phyloP scores from a whole-genome alignment of 2,888 invertebrate genomes.

The Patella depressa region DNA sequence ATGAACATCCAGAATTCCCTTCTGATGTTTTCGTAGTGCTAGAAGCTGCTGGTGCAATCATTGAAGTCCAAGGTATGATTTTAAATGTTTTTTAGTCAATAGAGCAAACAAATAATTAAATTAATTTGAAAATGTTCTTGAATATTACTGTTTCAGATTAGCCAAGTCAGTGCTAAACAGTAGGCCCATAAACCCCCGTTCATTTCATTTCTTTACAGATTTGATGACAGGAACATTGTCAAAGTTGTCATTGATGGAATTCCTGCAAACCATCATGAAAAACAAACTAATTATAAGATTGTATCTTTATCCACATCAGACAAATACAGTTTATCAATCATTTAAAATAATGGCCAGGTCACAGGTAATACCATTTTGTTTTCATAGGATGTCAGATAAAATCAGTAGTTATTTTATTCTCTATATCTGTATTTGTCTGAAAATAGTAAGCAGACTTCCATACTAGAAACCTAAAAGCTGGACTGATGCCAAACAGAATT shows the following conservation, averaged over 20 bases:
- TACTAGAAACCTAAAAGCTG: background rate
- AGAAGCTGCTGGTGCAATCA: conserved; percentile 50
- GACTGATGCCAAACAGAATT: background rate
- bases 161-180: too few species aligned
- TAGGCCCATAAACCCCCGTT: too few species aligned
- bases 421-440: background rate
- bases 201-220: too few species aligned
- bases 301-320: conserved; percentile 73
- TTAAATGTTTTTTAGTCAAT: background rate
- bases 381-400: too few species aligned
- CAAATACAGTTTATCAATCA: conserved; percentile 75
- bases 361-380: conserved; percentile 40
- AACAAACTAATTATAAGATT: conserved; percentile 78
- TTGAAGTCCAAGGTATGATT: conserved; percentile 50
- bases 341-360: conserved; percentile 77
- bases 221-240: too few species aligned
- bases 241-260: background rate
- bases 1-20: conserved; percentile 79
- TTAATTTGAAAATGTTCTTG: too few species aligned
- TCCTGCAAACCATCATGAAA: conserved; percentile 72
- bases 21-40: conserved; percentile 76
- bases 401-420: background rate
- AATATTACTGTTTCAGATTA: too few species aligned
- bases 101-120: too few species aligned
- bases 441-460: background rate